Percentiles rank a stretch among this genome's conserved stretches.
Conservation (phyloP, 2,113 vertebrate genomes). For the Rhabdornis inornatus region DNA sequence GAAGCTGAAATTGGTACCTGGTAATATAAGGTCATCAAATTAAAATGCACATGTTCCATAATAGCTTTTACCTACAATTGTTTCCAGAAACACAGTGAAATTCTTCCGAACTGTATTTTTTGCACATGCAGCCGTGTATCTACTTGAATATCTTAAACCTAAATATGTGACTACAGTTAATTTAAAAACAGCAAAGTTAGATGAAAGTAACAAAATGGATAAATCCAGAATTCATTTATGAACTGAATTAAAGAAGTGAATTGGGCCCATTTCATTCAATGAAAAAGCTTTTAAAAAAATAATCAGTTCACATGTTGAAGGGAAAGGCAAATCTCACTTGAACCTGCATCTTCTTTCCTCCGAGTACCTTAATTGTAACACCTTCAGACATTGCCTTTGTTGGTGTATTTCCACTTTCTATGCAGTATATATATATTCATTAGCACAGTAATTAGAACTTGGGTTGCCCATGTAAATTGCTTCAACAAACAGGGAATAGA, state of each 20-base stretch:
- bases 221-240: neutral
- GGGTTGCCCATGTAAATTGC: neutral
- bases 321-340: neutral
- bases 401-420: neutral
- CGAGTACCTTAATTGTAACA: neutral
- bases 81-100: neutral
- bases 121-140: neutral
- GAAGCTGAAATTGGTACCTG: neutral
- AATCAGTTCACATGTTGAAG: neutral
- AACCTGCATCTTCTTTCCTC: neutral
- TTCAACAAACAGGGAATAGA: neutral
- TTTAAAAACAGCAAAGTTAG: neutral
- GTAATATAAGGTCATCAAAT: neutral
- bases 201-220: neutral
- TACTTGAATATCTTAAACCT: neutral
- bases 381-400: neutral
- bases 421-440: neutral
- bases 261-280: neutral
- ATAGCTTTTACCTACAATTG: neutral
- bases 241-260: neutral
- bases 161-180: neutral
- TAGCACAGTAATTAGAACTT: neutral
- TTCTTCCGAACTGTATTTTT: neutral
- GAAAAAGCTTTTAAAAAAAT: neutral
- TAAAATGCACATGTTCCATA: neutral